Percentiles rank a stretch among this genome's conserved stretches.
phyloP scores from a whole-genome alignment of 2,888 invertebrate genomes.

The Teleiodes luculella region DNA sequence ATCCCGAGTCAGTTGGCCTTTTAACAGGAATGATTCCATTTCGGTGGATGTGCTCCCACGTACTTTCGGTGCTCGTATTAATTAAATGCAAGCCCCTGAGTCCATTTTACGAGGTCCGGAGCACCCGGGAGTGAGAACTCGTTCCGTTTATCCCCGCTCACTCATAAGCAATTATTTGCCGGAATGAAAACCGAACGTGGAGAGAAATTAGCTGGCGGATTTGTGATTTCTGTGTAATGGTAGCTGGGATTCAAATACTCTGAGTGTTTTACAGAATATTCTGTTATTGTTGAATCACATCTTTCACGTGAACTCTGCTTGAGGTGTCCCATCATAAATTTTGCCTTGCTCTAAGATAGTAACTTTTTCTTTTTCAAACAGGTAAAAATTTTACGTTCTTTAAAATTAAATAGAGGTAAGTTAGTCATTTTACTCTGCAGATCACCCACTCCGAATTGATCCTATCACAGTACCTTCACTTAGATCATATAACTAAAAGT shows the following conservation, averaged over 20 bases:
- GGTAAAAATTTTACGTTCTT: too few species aligned
- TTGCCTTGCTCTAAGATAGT: too few species aligned
- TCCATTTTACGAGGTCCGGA: slow-evolving; percentile 70
- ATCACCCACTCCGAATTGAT: too few species aligned
- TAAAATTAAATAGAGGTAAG: too few species aligned
- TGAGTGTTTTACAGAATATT: too few species aligned
- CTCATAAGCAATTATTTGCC: slow-evolving; percentile 76
- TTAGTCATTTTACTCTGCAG: too few species aligned
- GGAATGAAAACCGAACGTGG: slow-evolving; percentile 63
- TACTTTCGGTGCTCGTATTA: slow-evolving; percentile 68
- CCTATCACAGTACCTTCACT: too few species aligned
- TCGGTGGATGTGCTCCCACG: slow-evolving; percentile 61
- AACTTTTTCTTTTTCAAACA: too few species aligned
- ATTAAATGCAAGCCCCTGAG: slow-evolving; percentile 75
- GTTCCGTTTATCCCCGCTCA: slow-evolving; percentile 73
- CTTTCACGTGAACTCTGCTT: too few species aligned
- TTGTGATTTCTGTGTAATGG: slow-evolving; percentile 57
- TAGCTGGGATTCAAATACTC: not conserved
- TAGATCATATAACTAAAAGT: too few species aligned
- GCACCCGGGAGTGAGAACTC: slow-evolving; percentile 70
- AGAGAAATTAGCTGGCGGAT: slow-evolving; percentile 69
- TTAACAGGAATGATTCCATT: slow-evolving; percentile 68
- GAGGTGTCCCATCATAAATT: too few species aligned
- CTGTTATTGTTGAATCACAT: too few species aligned
- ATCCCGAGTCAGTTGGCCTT: slow-evolving; percentile 50